Evolutionary conservation across 2,888 invertebrate genomes (phyloP).

Genomic region (Eurytoma adleriae): DNA sequence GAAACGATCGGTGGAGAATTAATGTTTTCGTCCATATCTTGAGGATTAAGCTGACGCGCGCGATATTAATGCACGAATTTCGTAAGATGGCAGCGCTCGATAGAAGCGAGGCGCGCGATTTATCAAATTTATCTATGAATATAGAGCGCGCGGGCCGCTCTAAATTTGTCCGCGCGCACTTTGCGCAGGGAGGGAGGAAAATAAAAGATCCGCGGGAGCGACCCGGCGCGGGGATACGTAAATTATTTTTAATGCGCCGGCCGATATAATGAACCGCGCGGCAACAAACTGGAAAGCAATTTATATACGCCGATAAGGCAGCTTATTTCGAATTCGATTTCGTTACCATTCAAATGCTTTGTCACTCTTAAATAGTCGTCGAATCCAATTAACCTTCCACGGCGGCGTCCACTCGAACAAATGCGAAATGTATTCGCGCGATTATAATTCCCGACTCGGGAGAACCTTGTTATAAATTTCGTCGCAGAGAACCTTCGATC

Average conservation of each 20-base stretch:
- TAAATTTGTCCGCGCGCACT: too few species aligned
- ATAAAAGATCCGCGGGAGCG: too few species aligned
- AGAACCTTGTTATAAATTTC: slow-evolving; percentile 12
- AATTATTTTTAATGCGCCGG: neutral
- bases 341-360: slow-evolving; percentile 36
- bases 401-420: slow-evolving; percentile 3
- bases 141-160: too few species aligned
- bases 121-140: too few species aligned
- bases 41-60: too few species aligned
- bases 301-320: slow-evolving; percentile 20
- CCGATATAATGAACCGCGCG: too few species aligned
- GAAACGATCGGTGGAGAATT: too few species aligned
- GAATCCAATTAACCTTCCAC: slow-evolving; percentile 45
- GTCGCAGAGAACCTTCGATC: slow-evolving; percentile 15
- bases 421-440: slow-evolving; percentile 18
- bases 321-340: neutral
- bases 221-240: neutral
- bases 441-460: slow-evolving; percentile 1
- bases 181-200: too few species aligned
- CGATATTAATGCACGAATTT: too few species aligned
- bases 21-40: too few species aligned
- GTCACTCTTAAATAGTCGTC: slow-evolving; percentile 39
- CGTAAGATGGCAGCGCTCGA: too few species aligned
- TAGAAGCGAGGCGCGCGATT: too few species aligned
- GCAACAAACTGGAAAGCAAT: slow-evolving; percentile 20